Base-by-base conservation (phyloP, 2,113 vertebrate genomes). In the Beaufortia kweichowensis region DNA sequence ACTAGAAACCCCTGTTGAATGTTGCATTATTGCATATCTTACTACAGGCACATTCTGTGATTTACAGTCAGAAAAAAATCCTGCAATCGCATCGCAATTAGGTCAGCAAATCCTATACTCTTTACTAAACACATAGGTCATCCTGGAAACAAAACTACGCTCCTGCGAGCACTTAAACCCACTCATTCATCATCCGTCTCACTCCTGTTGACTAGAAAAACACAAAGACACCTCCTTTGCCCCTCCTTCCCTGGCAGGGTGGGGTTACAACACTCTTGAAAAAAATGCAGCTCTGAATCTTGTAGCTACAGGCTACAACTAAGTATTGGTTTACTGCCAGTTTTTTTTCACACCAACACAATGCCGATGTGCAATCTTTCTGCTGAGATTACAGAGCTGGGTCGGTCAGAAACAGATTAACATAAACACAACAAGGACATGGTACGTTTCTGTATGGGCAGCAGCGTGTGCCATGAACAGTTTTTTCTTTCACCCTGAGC, bases 241-340 rank as follows among this genome's bases (percentile, higher is more conserved):
- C 80, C 55, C 70, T 71, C 63, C 77, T 83, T 24, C 50, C 53
- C 81, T n/a, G 56, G 46, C 53, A 10, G 56, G 9, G 75, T 67
- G 56, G 43, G 70, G 10, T 23, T n/a, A 61, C 50, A 57, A 66
- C n/a, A 76, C 65, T 46, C 28, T 69, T 24, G 14, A 26, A 73
- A 61, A 60, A 78, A 72, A 75, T 39, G 56, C 31, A 73, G 50
- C 48, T 71, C 50, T 19, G 35, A 64, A 90, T 86, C 85, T 62
- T 77, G 77, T 84, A 83, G 87, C 89, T 79, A 35, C 77, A 74
- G 90, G 90, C 85, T 72, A 70, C 59, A 82, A 84, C 76, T 79
- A 85, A 82, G 76, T 80, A 63, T 79, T 84, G 74, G 78, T 84
- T 82, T 76, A 81, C 77, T 35, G 72, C 76, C 77, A 66, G 57